These are phyloP conservation scores for Helicorthomorpha holstii DNA, from an alignment of 1,140 invertebrate species.

Conservation along the genomic window DNA sequence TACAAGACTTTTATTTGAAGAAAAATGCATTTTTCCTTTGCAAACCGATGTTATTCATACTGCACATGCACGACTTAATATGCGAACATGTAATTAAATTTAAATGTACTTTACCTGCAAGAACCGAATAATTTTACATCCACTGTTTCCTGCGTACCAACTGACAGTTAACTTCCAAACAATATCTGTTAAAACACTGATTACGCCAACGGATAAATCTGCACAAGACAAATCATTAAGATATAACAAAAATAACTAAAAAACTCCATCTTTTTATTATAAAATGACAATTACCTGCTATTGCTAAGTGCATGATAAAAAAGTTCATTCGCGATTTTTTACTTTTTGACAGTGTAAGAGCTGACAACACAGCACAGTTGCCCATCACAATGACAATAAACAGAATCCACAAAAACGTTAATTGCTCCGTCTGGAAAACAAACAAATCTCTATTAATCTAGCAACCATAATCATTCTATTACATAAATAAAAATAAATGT, in stretches of 20 bases:
- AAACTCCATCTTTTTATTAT: neutral
- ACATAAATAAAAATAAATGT: no score
- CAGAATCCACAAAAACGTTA: slow-evolving; percentile 71
- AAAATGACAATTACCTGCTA: slow-evolving; percentile 44
- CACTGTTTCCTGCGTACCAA: slow-evolving; percentile 71
- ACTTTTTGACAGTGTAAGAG: slow-evolving; percentile 58
- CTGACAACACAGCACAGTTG: slow-evolving; percentile 69
- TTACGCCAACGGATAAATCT: slow-evolving; percentile 73
- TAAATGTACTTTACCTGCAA: slow-evolving; percentile 39
- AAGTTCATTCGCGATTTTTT: slow-evolving; percentile 89
- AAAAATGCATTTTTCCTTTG: neutral
- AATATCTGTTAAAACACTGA: slow-evolving; percentile 72
- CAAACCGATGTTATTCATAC: neutral
- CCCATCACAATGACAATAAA: slow-evolving; percentile 74
- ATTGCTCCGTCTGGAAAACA: slow-evolving; percentile 63
- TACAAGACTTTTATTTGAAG: slow-evolving; percentile 2
- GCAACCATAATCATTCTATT: no score
- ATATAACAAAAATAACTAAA: slow-evolving; percentile 14
- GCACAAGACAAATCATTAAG: slow-evolving; percentile 17
- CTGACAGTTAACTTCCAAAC: slow-evolving; percentile 68
- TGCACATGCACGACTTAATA: neutral
- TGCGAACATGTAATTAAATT: neutral
- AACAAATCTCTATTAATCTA: no score
- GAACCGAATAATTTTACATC: slow-evolving; percentile 71
- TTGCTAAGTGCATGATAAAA: slow-evolving; percentile 85